Evolutionary conservation across 2,888 invertebrate species (phyloP), one percentile per base, ranked within the genome.

Genomic region (Calliphora vomitoria): DNA sequence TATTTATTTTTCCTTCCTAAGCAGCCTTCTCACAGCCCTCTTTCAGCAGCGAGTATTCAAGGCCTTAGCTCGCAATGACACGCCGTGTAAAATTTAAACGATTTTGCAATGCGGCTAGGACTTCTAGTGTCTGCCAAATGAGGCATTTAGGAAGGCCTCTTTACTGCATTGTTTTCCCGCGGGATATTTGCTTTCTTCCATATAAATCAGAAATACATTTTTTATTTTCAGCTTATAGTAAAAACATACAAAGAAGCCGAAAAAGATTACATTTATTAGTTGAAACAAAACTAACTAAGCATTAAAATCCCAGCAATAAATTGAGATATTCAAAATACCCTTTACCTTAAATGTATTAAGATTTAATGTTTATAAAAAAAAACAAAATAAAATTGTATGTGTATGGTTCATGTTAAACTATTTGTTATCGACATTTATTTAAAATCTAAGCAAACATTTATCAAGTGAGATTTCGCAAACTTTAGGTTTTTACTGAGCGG

Each of bases 291-390:
- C 8, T 10, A 8, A 18, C 18, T 55, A 20, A 55, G 20, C 6
- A 55, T 20, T 55, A 20, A 55, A 55, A 62, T 38, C 62, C 62
- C 62, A 35, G 62, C 25, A 8, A 62, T 62, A 35, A 62, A 62
- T 62, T 62, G 5, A 38, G 35, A 35, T 38, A 62, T 38, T 62
- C 8, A 15, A 11, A 3, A 3, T n/a, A 35, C 31, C 35, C n/a
- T 62, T 35, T 62, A n/a, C 15, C n/a, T 62, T 13, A 15, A 62
- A 31, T 15, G 13, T 15, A 60, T 31, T 60, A 13, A 13, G 2
- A 58, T 58, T 58, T 58, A 8, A 8, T 35, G 35, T 31, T 31
- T 31, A 15, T 31, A 35, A 35, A n/a, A 62, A 62, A n/a, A 15
- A 31, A 18, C 13, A 15, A 38, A 11, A 58, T 58, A 6, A 62